Conservation (phyloP, 2,797 vertebrate species). For the Cephalopachus bancanus region DNA sequence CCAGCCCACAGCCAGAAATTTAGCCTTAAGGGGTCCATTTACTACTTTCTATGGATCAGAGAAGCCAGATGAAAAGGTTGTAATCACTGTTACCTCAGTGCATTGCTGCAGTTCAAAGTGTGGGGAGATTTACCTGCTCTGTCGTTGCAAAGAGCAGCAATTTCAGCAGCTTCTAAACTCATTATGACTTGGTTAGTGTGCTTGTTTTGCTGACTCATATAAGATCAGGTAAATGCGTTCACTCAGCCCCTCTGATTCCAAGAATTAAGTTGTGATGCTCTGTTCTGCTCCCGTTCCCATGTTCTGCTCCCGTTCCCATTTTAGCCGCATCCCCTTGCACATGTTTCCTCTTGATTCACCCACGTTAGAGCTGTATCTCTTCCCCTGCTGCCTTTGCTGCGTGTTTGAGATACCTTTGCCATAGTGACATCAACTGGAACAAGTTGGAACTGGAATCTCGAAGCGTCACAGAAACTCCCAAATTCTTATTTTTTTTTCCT, state of each 20-base stretch:
- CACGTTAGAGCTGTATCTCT: background rate
- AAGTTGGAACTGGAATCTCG: conserved; percentile 60
- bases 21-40: background rate
- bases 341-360: background rate
- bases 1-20: background rate
- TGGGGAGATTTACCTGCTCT: background rate
- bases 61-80: background rate
- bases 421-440: conserved; percentile 79
- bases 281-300: no score
- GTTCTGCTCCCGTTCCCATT: no score
- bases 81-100: rapidly evolving
- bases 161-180: conserved; percentile 20
- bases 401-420: conserved; percentile 46
- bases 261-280: background rate
- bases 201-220: background rate
- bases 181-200: background rate
- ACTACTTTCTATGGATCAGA: background rate
- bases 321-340: background rate
- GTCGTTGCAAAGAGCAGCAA: background rate
- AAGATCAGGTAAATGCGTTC: background rate
- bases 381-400: background rate
- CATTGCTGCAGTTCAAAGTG: no score
- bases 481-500: background rate
- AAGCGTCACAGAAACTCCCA: background rate
- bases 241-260: background rate